Evolutionary conservation across 1,140 invertebrate species (phyloP), one percentile per base, ranked within the genome.

Genomic region (Homalodisca vitripennis): DNA sequence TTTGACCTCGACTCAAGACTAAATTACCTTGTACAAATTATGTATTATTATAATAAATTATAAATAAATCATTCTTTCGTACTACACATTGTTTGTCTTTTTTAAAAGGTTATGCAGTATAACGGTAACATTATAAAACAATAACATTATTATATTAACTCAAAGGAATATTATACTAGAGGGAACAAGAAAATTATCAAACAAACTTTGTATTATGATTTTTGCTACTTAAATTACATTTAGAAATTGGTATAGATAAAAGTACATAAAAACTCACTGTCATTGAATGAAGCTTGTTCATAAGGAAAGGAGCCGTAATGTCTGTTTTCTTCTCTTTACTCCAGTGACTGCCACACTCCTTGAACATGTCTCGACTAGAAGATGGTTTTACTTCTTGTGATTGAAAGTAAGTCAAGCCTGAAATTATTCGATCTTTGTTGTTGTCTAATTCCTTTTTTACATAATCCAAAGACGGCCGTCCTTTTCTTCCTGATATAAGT

Each of bases 351-450:
- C 55, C 55, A 60, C 55, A 22, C 10, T 30, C 27, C 6, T 24
- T 30, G 22, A 27, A 60, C 24, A 27, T 2, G 3, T 60, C 24
- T 60, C 22, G 24, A 26, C 26, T 27, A n/a, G n/a, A n/a, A n/a
- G 55, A 60, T 26, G 55, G n/a, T 60, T 60, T 60, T 27, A 30
- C 55, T 27, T 60, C 24, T 27, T 60, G 55, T 13, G 55, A 60
- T n/a, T 60, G 55, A 26, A 60, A 60, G n/a, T 60, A 60, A 6
- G 26, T 60, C 14, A 60, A 24, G n/a, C 24, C 55, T 2, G 22
- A 6, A 2, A 60, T 27, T 26, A 60, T 60, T 60, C 55, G 26
- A 10, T 60, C 55, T 60, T 60, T 60, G n/a, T 60, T 60, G 14
- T 60, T 60, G 10, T 10, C 29, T 10, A 60, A 24, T 24, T 60